These are phyloP conservation scores for Saturnia japonica DNA, from an alignment of 2,888 invertebrate genomes.

Conservation along the genomic window DNA sequence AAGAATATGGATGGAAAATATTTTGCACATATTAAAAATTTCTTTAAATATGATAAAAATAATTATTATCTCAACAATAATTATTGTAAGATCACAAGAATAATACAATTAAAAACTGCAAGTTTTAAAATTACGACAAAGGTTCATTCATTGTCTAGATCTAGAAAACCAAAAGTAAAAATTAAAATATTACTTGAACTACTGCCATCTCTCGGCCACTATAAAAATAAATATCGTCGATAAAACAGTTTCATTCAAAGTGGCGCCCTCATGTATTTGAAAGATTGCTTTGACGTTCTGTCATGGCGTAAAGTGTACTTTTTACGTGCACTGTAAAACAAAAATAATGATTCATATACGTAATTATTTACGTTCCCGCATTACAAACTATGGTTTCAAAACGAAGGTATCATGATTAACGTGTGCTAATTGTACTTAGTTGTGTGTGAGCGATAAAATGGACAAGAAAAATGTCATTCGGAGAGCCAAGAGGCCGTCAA, in stretches of 20 bases:
- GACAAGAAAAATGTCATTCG: conserved; percentile 91
- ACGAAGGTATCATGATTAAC: conserved; percentile 76
- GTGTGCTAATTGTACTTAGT: conserved; percentile 58
- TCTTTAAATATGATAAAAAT: not conserved
- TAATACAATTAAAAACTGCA: not conserved
- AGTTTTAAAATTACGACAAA: not conserved
- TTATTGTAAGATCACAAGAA: not conserved
- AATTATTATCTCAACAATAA: not conserved
- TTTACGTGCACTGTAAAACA: conserved; percentile 70
- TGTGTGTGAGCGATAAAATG: conserved; percentile 80
- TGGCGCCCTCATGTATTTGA: conserved; percentile 63
- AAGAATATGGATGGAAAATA: not conserved
- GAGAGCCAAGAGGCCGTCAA: conserved; percentile 90
- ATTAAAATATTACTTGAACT: not conserved
- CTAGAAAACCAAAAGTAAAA: not conserved
- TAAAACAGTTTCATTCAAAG: conserved; percentile 54
- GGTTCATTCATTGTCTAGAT: not conserved
- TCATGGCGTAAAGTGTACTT: conserved; percentile 76
- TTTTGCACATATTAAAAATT: not conserved
- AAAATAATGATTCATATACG: conserved; percentile 76
- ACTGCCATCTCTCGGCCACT: conserved; percentile 44
- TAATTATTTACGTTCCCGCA: conserved; percentile 56
- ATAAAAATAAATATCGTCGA: conserved; percentile 32
- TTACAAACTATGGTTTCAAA: conserved; percentile 62
- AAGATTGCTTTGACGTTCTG: conserved; percentile 62